These are phyloP conservation scores for Thunnus albacares DNA, from an alignment of 2,797 vertebrate species.

Conservation along the genomic window DNA sequence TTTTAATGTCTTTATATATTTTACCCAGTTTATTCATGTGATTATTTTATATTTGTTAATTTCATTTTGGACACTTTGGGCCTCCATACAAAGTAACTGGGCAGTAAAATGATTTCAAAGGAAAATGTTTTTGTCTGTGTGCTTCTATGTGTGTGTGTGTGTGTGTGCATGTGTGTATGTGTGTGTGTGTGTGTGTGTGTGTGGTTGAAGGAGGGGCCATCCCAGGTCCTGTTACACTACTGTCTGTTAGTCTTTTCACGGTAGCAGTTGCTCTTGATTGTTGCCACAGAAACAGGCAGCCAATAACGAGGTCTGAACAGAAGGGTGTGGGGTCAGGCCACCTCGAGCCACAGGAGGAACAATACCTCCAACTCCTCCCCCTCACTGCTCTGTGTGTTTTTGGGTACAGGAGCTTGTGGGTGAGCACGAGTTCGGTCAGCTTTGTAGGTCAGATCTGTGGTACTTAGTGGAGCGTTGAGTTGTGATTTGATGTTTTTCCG, in stretches of 20 bases:
- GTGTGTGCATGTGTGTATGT: constrained; percentile 11
- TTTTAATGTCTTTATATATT: too few species aligned
- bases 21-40: too few species aligned
- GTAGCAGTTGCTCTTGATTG: constrained; percentile 54
- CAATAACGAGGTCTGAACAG: constrained; percentile 74
- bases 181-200: neutral
- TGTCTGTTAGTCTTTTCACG: constrained; percentile 53
- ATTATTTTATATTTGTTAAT: too few species aligned
- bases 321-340: constrained; percentile 83
- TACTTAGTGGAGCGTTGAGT: constrained; percentile 61
- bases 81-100: neutral
- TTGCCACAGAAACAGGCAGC: constrained; percentile 70
- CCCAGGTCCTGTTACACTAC: constrained; percentile 51
- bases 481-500: constrained; percentile 53
- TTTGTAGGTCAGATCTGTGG: constrained; percentile 65
- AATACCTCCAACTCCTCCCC: constrained; percentile 76
- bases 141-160: constrained; percentile 2
- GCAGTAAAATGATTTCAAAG: neutral
- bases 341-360: constrained; percentile 79
- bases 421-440: constrained; percentile 46
- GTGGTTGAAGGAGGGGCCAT: constrained; percentile 24
- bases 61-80: neutral
- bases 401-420: constrained; percentile 48
- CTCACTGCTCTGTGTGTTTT: constrained; percentile 41
- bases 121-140: neutral